Evolutionary conservation across 1,140 invertebrate genomes (phyloP).

Genomic region (Drosophila ficusphila): DNA sequence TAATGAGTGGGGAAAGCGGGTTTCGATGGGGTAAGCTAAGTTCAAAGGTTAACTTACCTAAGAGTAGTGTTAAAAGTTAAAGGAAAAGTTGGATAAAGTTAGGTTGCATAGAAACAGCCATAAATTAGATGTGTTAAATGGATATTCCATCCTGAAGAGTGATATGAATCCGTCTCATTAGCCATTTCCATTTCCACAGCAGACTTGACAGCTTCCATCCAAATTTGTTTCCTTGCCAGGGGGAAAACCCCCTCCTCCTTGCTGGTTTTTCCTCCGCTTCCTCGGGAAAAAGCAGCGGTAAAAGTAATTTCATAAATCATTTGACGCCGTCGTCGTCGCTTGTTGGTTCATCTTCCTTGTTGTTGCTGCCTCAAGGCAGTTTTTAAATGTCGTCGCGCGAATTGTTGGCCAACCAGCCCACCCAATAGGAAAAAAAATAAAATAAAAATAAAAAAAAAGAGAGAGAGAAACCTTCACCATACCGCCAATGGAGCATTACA

Average conservation of each 20-base stretch:
- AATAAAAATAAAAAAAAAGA: background rate
- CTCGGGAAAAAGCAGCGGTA: constrained; percentile 48
- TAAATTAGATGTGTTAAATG: too few species aligned
- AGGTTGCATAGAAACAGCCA: too few species aligned
- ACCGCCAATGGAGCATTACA: constrained; percentile 55
- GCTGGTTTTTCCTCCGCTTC: too few species aligned
- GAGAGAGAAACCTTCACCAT: background rate
- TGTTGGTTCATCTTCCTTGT: constrained; percentile 17
- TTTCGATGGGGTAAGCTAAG: background rate
- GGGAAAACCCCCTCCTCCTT: background rate
- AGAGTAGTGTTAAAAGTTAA: too few species aligned
- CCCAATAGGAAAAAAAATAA: background rate
- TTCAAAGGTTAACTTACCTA: too few species aligned
- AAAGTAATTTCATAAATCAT: constrained; percentile 84
- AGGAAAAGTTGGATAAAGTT: too few species aligned
- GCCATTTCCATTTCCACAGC: background rate
- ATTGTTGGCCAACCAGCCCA: background rate
- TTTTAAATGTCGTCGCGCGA: constrained; percentile 69
- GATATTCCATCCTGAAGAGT: too few species aligned
- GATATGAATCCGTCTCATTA: too few species aligned
- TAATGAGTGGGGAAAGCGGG: background rate
- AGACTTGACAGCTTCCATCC: background rate
- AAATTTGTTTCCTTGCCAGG: background rate
- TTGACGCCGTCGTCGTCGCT: constrained; percentile 60
- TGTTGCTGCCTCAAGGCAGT: constrained; percentile 68